Evolutionary conservation across 2,113 vertebrate species (phyloP), one percentile per base, ranked within the genome.

Genomic region (Rhynchomys soricoides): DNA sequence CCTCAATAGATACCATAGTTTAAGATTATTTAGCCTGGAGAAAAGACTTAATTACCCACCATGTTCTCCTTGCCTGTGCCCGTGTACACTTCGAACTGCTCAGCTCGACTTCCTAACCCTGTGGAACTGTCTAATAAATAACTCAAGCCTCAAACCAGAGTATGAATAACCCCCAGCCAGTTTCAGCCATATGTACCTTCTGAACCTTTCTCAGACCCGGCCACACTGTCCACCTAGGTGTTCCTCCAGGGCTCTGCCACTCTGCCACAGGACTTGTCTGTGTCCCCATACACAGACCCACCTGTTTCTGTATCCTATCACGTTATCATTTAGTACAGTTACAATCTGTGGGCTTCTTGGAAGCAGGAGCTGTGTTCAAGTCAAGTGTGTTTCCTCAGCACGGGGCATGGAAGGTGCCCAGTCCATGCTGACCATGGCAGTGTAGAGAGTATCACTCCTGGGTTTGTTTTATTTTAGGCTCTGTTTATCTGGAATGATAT

Each of bases 21-120:
- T 96, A 96, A 86, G 93, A 95, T 96, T 94, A 95, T 90, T 96
- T 97, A 13, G 82, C 97, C 97, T 89, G 94, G 59, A 95, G 96
- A 92, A 95, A 95, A 96, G 93, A 94, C 90, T 95, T 96, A 96
- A 95, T 96, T 93, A 94, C 62, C 85, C 59, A 87, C 52, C 37
- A 29, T 22, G 40, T 83, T 90, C 81, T 95, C 31, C 77, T 66
- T n/a, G 3, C 74, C 81, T 93, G 17, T 43, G 59, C 55, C 86
- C 0, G 0, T 43, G 12, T 70, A 43, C 5, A 50, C 70, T 92
- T 79, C 24, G n/a, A 83, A 34, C 74, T n/a, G 24, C 88, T 96
- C 26, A 5, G 45, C 95, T 95, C 50, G 4, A 29, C 88, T 81
- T 85, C 24, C 40, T 26, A 7, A 66, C 86, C 55, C 77, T 74